Percentiles rank a stretch among this genome's conserved stretches.
Conservation (phyloP, 2,797 vertebrate species). For the Momotus momota region DNA sequence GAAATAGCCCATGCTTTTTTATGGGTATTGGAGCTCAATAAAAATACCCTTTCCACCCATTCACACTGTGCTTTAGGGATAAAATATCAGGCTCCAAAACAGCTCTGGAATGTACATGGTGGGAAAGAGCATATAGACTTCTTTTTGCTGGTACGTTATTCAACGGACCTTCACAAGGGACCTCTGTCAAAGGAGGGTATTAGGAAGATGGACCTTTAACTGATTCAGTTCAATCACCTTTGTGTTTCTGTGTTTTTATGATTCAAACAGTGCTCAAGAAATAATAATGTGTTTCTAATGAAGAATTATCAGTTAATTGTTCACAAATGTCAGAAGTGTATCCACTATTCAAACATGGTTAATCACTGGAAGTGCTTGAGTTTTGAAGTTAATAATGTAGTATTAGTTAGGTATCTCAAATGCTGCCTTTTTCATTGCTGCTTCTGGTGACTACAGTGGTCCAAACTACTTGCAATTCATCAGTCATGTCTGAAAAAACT, state of each 20-base stretch:
- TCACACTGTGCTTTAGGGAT: background rate
- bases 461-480: background rate
- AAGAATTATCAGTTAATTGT: background rate
- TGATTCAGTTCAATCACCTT: background rate
- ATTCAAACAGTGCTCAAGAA: background rate
- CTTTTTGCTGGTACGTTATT: background rate
- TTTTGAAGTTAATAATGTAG: background rate
- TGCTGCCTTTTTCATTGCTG: background rate
- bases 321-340: background rate
- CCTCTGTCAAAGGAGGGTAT: background rate
- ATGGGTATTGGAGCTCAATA: background rate
- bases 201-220: background rate
- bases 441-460: background rate
- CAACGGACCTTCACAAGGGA: background rate
- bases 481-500: background rate
- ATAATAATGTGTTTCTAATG: background rate
- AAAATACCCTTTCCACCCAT: background rate
- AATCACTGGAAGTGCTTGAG: background rate
- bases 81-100: background rate
- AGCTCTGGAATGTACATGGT: background rate
- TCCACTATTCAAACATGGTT: background rate
- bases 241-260: background rate
- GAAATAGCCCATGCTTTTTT: background rate
- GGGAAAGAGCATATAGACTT: background rate
- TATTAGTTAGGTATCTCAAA: background rate